Percentiles rank a stretch among this genome's conserved stretches.
Conservation (phyloP, 2,113 vertebrate species). For the Epinephelus moara region DNA sequence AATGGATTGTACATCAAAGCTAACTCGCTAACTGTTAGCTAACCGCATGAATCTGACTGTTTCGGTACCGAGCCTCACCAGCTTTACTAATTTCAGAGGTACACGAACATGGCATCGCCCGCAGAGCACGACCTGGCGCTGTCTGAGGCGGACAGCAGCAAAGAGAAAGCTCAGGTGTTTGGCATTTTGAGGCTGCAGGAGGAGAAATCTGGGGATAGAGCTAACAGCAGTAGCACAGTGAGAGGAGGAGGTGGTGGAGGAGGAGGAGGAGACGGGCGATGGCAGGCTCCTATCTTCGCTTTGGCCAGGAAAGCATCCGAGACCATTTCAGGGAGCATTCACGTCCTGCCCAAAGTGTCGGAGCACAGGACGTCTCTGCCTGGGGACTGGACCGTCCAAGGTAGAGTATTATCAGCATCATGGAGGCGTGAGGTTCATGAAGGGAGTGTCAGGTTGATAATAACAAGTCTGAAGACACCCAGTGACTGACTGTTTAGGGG, state of each 20-base stretch:
- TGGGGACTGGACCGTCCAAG: slow-evolving; percentile 84
- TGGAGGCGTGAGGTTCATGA: background rate
- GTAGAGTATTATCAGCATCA: slow-evolving; percentile 63
- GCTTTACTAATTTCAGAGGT: background rate
- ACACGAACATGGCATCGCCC: slow-evolving; percentile 83
- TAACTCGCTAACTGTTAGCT: slow-evolving; percentile 37
- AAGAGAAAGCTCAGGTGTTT: slow-evolving; percentile 84
- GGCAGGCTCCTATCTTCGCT: slow-evolving; percentile 89
- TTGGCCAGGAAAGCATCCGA: slow-evolving; percentile 88
- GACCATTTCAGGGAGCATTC: slow-evolving; percentile 87
- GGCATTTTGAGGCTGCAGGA: slow-evolving; percentile 86
- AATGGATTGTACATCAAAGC: slow-evolving; percentile 39
- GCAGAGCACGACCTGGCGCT: slow-evolving; percentile 85
- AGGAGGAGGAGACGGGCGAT: slow-evolving; percentile 79
- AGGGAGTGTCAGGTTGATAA: background rate
- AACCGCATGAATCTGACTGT: slow-evolving; percentile 26
- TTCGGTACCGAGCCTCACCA: background rate
- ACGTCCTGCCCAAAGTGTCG: slow-evolving; percentile 85
- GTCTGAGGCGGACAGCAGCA: slow-evolving; percentile 81
- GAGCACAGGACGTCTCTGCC: slow-evolving; percentile 82
- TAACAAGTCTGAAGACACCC: background rate
- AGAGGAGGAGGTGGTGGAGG: slow-evolving; percentile 57
- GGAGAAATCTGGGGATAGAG: slow-evolving; percentile 81
- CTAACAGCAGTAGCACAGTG: slow-evolving; percentile 50
- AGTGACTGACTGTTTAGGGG: background rate